Evolutionary conservation across 2,888 invertebrate species (phyloP).

Genomic region (Xanthostigma xanthostigma): DNA sequence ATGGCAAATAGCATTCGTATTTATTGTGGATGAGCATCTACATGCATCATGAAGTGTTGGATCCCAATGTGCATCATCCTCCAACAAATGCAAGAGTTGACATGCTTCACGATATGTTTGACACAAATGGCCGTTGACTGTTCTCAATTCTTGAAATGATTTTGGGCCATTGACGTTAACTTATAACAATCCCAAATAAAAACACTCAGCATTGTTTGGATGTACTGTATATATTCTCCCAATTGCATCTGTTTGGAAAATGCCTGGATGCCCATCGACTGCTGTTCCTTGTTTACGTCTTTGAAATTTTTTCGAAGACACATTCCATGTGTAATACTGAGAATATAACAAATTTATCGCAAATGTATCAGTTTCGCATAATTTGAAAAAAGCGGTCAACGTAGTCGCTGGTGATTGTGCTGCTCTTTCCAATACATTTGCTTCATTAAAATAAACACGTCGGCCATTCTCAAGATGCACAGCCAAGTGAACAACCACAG

Average conservation of each 20-base stretch:
- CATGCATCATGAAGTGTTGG: slow-evolving; percentile 7
- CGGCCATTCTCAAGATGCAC: slow-evolving; percentile 1
- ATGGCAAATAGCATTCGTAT: slow-evolving; percentile 14
- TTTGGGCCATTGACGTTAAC: slow-evolving; percentile 21
- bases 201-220: slow-evolving; percentile 21
- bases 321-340: slow-evolving; percentile 20
- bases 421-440: slow-evolving; percentile 7
- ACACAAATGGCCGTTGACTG: slow-evolving; percentile 19
- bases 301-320: slow-evolving; percentile 17
- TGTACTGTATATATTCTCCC: slow-evolving; percentile 23
- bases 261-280: slow-evolving; percentile 15
- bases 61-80: slow-evolving; percentile 16
- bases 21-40: slow-evolving; percentile 7
- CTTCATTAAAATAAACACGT: background rate
- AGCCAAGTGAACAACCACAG: slow-evolving; percentile 17
- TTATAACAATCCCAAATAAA: slow-evolving; percentile 21
- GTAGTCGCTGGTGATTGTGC: slow-evolving; percentile 9
- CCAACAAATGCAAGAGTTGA: slow-evolving; percentile 17
- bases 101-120: slow-evolving; percentile 19
- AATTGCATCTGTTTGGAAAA: slow-evolving; percentile 20
- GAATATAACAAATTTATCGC: slow-evolving; percentile 18
- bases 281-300: slow-evolving; percentile 18
- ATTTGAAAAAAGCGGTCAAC: slow-evolving; percentile 14
- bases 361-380: slow-evolving; percentile 11
- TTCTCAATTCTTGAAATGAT: slow-evolving; percentile 14